A percentile compares a stretch with the other conserved stretches of the same genome.
Conservation (phyloP, 2,888 invertebrate genomes). For the Pachymerium ferrugineum region DNA sequence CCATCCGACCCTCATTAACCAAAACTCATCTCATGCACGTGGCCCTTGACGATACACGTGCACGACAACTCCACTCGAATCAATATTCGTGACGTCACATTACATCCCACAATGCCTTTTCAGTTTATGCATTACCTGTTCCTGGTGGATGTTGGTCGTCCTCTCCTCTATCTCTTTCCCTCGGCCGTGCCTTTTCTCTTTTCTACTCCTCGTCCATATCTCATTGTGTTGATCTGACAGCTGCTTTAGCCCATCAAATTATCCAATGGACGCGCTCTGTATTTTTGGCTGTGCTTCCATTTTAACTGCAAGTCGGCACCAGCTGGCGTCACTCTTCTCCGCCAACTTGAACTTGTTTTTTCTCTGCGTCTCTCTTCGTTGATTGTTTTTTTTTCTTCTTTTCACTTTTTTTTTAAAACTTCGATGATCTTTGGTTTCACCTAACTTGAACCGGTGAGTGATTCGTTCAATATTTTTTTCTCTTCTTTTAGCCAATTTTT, state of each 20-base stretch:
- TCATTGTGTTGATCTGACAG: constrained; percentile 25
- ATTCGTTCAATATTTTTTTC: background rate
- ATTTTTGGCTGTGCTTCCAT: background rate
- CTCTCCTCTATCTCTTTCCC: constrained; percentile 5
- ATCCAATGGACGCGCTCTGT: constrained; percentile 18
- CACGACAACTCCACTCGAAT: background rate
- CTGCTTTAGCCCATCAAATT: constrained; percentile 6
- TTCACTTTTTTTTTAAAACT: background rate
- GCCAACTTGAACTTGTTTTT: constrained; percentile 1
- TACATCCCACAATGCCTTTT: background rate
- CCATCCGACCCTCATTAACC: too few relatives aligned
- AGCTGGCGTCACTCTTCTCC: constrained; percentile 21
- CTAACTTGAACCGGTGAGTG: background rate
- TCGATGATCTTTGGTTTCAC: background rate
- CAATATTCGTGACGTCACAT: background rate
- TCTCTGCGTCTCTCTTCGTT: background rate
- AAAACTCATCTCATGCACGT: too few relatives aligned
- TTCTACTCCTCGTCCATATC: constrained; percentile 10
- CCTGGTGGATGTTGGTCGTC: background rate
- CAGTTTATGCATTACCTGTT: constrained; percentile 1
- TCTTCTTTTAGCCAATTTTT: background rate
- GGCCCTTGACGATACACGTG: too few relatives aligned
- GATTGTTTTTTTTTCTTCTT: background rate
- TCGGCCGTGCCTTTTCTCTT: background rate
- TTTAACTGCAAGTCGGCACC: constrained; percentile 14